Conservation (phyloP, 2,113 vertebrate species). For the Zeus faber region DNA sequence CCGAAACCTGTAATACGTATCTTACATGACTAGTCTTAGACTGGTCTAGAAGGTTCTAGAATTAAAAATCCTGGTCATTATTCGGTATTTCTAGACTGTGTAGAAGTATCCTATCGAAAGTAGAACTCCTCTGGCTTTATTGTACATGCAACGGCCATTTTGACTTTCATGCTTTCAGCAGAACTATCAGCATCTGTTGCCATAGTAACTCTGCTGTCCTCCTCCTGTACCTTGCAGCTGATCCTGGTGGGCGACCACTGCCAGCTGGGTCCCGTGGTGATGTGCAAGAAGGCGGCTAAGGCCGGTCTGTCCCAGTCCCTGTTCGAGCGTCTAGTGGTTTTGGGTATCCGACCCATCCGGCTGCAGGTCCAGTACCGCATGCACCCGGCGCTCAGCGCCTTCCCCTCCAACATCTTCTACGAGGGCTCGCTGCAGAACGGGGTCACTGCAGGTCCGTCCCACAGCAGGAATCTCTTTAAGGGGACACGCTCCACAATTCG, state of each 20-base stretch:
- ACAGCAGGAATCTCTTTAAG: too few species aligned
- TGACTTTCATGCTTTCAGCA: too few species aligned
- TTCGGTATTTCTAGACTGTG: too few species aligned
- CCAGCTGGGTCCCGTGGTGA: conserved; percentile 95
- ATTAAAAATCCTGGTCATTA: too few species aligned
- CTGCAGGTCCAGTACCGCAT: conserved; percentile 98
- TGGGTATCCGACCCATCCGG: conserved; percentile 97
- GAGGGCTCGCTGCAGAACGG: conserved; percentile 97
- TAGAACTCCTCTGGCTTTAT: too few species aligned
- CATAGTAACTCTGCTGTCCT: neutral
- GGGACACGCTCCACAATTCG: too few species aligned
- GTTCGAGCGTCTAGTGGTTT: conserved; percentile 92
- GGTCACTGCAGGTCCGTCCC: conserved; percentile 87
- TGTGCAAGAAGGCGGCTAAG: conserved; percentile 98
- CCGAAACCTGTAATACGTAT: too few species aligned
- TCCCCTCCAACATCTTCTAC: conserved; percentile 98
- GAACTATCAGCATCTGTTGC: neutral
- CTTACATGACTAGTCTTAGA: too few species aligned
- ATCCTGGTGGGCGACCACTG: conserved; percentile 98
- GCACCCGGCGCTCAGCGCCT: conserved; percentile 96
- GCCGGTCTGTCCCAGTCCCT: conserved; percentile 94
- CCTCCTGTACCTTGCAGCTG: conserved; percentile 70
- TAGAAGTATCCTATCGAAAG: too few species aligned
- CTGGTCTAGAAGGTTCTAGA: too few species aligned
- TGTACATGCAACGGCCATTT: too few species aligned